phyloP scores from a whole-genome alignment of 2,113 vertebrate species.

The Ancistrus triradiatus region DNA sequence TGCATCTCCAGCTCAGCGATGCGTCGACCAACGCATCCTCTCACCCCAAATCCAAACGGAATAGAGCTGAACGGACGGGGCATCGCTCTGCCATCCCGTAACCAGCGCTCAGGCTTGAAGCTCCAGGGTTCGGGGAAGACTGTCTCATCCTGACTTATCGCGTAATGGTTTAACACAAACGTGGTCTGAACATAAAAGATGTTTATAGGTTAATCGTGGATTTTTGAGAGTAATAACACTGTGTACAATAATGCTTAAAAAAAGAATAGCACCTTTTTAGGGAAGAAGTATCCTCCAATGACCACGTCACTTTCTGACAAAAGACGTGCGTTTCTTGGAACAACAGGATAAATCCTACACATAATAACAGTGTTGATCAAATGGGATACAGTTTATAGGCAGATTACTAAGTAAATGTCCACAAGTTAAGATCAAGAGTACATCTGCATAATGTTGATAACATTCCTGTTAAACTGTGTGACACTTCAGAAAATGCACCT shows the following conservation, averaged over 20 bases:
- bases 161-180: conserved; percentile 66
- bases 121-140: conserved; percentile 58
- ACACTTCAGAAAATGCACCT: no score
- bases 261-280: conserved; percentile 69
- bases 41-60: conserved; percentile 72
- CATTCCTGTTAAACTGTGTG: no score
- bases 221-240: no score
- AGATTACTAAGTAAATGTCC: no score
- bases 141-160: conserved; percentile 65
- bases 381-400: no score
- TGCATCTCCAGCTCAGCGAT: conserved; percentile 77
- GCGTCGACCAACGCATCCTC: conserved; percentile 68
- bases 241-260: no score
- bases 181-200: conserved; percentile 57
- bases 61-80: conserved; percentile 68
- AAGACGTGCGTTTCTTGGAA: conserved; percentile 60
- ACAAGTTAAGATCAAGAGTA: no score
- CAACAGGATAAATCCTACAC: conserved; percentile 69
- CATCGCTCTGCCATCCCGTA: conserved; percentile 53
- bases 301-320: conserved; percentile 48
- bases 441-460: no score
- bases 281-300: conserved; percentile 65
- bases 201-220: no score
- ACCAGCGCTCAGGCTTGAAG: conserved; percentile 71
- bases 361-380: no score